phyloP scores from a whole-genome alignment of 2,797 vertebrate genomes.

The Tragelaphus eurycerus region DNA sequence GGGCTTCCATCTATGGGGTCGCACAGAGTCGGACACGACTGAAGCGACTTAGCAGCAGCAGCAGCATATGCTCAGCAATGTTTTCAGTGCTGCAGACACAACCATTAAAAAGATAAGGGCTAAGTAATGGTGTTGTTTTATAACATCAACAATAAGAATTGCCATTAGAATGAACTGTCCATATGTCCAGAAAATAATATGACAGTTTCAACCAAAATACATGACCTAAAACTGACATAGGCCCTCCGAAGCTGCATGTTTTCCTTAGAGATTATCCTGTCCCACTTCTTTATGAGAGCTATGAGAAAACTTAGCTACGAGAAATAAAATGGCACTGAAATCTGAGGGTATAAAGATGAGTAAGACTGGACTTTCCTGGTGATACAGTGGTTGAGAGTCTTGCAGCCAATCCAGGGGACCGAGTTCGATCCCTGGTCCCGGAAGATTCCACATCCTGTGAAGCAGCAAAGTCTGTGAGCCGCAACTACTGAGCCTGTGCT shows the following conservation, averaged over 20 bases:
- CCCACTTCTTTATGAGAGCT: conserved; percentile 1
- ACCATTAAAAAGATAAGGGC: background rate
- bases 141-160: background rate
- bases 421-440: background rate
- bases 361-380: background rate
- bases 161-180: background rate
- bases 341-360: background rate
- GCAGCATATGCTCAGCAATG: background rate
- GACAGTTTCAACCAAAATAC: background rate
- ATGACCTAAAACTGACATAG: background rate
- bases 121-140: background rate
- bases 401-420: background rate
- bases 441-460: background rate
- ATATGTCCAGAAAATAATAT: background rate
- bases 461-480: background rate
- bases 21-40: no score
- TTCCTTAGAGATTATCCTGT: background rate
- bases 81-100: background rate
- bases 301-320: conserved; percentile 1
- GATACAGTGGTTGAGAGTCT: background rate
- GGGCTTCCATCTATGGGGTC: no score
- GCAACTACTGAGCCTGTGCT: background rate
- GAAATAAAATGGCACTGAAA: conserved; percentile 24
- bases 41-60: no score
- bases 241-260: background rate